Base-by-base conservation (phyloP, 2,797 vertebrate species). In the Euthynnus affinis region DNA sequence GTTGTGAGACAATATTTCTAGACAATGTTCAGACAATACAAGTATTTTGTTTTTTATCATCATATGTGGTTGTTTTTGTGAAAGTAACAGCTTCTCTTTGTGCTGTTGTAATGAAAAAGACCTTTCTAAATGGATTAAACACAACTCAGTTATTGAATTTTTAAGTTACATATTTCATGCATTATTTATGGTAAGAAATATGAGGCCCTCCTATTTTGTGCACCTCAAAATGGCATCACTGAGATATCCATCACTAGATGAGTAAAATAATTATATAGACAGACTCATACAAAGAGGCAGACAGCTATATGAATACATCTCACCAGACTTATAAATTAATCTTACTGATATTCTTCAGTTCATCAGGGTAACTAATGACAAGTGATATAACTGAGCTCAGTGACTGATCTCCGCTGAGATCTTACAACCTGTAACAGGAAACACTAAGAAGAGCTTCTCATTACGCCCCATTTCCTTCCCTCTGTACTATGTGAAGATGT, bases 401-500 rank as follows among this genome's bases (percentile, higher is more conserved):
- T 62, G 84, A 88, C 83, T 89, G 80, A 90, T 91, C 83, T 84
- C 86, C 77, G 34, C 69, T 56, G 85, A 92, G 81, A 85, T 85
- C 74, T 75, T 72, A 81, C 65, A 77, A 62, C 59, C 60, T 78
- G 76, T 83, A 87, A 87, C 81, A 81, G 62, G 67, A 80, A 77
- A 83, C 79, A 73, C 70, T 79, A 67, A 84, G 87, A 78, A 76
- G 82, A 84, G 76, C 80, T 91, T 87, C 74, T 82, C 84, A 85
- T 90, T 83, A 90, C 58, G 76, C 67, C 76, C 65, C 81, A 88
- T 90, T 88, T 89, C 73, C 76, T 71, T 80, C 63, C 62, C 62
- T 71, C 74, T 63, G 68, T 71, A 71, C 40, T 71, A 74, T 48
- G 81, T 73, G 55, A 55, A 71, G 72, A 83, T 82, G 80, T 81